Evolutionary conservation across 1,140 invertebrate genomes (phyloP), one percentile per base, ranked within the genome.

Genomic region (Bombyx mandarina): DNA sequence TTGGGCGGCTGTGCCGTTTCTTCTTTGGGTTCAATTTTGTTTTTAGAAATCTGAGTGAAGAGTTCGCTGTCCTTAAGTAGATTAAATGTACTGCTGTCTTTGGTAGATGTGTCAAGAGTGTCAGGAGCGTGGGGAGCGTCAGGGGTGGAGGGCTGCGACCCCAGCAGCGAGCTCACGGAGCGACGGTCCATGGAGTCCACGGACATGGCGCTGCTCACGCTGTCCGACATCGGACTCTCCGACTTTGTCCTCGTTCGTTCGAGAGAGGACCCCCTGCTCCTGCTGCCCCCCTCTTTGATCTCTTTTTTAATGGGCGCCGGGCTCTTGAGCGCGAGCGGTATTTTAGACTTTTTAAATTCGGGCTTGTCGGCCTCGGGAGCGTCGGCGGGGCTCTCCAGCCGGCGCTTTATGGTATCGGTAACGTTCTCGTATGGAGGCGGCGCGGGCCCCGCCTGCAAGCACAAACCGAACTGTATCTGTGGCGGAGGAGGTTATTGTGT

Each of bases 11-110:
- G 26, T 57, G 67, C 35, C n/a, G 45, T 52, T 6, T 46, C 35
- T 9, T 49, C 35, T 8, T 22, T 22, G 73, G 62, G 64, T 8
- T 77, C 67, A 12, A 82, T 68, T 45, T 87, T 90, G 60, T 91
- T 90, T 10, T 82, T 85, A 0, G 92, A 93, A 64, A 93, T 92
- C 82, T 93, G 90, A 1, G 92, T 92, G 70, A 93, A 93, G 3
- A 94, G 82, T 47, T 89, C 89, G 73, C 93, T 93, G 58, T 93
- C 91, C 73, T 93, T 90, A 8, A 92, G 87, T 44, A 93, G 75
- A 60, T 89, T 89, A 64, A 90, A 90, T 10, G 90, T 91, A 64
- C 89, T 89, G 58, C 78, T 80, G 52, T 79, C 67, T 51, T 76
- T 74, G 22, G 62, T 62, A 1, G 71, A 65, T 8, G 73, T 63